Evolutionary conservation across 2,888 invertebrate species (phyloP).

Genomic region (Nomada goodeniana): DNA sequence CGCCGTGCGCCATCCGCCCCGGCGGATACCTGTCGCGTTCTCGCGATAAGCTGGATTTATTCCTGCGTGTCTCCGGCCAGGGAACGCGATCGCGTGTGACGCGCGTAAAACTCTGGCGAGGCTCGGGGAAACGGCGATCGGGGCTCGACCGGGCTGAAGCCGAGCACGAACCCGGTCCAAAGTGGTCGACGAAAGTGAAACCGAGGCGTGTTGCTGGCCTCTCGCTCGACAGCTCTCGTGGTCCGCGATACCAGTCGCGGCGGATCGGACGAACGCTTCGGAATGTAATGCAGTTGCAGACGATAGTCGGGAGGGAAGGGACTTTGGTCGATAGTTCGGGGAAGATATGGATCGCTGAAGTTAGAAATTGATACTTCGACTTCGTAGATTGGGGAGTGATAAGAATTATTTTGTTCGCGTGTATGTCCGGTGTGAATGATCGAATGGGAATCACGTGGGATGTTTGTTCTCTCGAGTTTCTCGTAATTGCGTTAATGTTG

Average conservation of each 20-base stretch:
- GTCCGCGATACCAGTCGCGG: not conserved
- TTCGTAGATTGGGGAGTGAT: no score
- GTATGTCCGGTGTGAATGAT: no score
- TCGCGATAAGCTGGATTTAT: conserved; percentile 22
- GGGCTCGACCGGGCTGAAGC: not conserved
- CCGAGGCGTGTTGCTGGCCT: not conserved
- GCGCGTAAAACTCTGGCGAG: not conserved
- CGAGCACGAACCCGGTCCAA: not conserved
- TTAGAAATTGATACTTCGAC: no score
- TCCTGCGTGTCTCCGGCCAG: conserved; percentile 17
- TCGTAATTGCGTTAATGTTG: no score
- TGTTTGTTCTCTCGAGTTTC: no score
- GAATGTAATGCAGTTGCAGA: no score
- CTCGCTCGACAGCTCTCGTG: not conserved
- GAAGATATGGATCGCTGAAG: no score
- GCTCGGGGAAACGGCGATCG: conserved; percentile 3
- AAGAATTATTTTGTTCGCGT: no score
- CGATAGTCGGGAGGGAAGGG: no score
- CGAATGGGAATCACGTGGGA: no score
- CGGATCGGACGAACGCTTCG: not conserved
- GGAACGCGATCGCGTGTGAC: conserved; percentile 34
- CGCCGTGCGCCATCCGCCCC: conserved; percentile 17
- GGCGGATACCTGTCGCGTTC: conserved; percentile 21
- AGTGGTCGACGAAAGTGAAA: conserved; percentile 28
- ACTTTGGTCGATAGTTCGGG: no score